Percentiles rank a stretch among this genome's conserved stretches.
Conservation (phyloP, 2,888 invertebrate genomes). For the Lottia gigantea region DNA sequence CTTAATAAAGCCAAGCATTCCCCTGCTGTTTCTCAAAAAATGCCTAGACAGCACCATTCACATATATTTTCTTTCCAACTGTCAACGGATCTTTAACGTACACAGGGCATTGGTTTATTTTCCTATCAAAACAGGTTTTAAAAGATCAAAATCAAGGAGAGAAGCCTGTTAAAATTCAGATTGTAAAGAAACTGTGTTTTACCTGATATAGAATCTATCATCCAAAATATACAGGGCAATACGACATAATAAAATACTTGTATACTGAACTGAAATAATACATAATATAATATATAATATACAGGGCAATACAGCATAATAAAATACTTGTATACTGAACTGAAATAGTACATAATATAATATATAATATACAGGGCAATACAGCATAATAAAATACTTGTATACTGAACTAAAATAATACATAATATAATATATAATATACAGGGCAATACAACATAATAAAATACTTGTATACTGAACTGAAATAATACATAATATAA, state of each 20-base stretch:
- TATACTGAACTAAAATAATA: slow-evolving; percentile 71
- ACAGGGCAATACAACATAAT: slow-evolving; percentile 1
- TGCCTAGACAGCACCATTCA: too few species aligned
- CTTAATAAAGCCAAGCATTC: too few species aligned
- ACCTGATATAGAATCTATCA: slow-evolving; percentile 40
- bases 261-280: background rate
- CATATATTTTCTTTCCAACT: too few species aligned
- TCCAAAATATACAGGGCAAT: slow-evolving; percentile 35
- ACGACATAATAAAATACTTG: background rate
- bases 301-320: slow-evolving; percentile 26
- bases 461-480: slow-evolving; percentile 46
- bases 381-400: too few species aligned
- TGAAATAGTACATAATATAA: slow-evolving; percentile 47
- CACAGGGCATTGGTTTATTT: too few species aligned
- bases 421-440: too few species aligned
- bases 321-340: slow-evolving; percentile 7
- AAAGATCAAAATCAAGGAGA: too few species aligned
- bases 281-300: slow-evolving; percentile 37
- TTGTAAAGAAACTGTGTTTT: background rate
- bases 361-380: too few species aligned
- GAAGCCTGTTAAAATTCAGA: too few species aligned
- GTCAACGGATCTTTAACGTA: too few species aligned
- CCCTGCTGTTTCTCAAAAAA: too few species aligned
- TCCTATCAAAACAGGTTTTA: too few species aligned
- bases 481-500: slow-evolving; percentile 73